These are phyloP conservation scores for Pelecanoides urinatrix DNA, from an alignment of 2,113 vertebrate species.

Conservation along the genomic window DNA sequence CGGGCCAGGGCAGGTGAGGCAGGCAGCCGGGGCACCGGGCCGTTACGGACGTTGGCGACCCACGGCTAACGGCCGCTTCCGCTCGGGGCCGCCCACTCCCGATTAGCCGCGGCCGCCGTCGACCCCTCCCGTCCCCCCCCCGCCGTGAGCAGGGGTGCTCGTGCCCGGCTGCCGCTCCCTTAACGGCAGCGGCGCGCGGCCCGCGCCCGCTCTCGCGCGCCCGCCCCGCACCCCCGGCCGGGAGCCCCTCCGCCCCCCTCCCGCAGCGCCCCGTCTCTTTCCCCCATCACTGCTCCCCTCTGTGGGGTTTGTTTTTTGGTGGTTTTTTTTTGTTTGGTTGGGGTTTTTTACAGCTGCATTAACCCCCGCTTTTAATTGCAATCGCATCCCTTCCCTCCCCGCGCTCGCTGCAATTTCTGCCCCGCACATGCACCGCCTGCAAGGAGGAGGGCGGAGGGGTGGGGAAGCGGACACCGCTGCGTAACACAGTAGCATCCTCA, in stretches of 20 bases:
- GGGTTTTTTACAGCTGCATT: background rate
- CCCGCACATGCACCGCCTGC: background rate
- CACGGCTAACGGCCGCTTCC: background rate
- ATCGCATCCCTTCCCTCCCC: background rate
- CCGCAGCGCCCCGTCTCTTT: no score
- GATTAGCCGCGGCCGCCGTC: background rate
- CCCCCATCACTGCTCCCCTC: no score
- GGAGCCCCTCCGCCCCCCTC: no score
- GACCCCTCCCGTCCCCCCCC: background rate
- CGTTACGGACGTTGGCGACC: background rate
- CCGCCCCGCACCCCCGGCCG: no score
- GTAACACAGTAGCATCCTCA: background rate
- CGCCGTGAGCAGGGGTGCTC: background rate
- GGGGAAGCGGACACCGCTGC: background rate
- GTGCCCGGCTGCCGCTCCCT: background rate
- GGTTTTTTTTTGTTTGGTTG: no score
- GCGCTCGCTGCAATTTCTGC: background rate
- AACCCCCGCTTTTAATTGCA: background rate
- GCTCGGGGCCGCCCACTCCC: background rate
- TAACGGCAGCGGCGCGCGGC: no score
- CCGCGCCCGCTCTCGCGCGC: no score
- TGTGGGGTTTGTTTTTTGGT: background rate
- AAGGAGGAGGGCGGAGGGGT: background rate
- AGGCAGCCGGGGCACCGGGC: background rate
- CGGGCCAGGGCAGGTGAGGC: background rate